phyloP scores from a whole-genome alignment of 2,797 vertebrate species.

The Loriculus beryllinus region DNA sequence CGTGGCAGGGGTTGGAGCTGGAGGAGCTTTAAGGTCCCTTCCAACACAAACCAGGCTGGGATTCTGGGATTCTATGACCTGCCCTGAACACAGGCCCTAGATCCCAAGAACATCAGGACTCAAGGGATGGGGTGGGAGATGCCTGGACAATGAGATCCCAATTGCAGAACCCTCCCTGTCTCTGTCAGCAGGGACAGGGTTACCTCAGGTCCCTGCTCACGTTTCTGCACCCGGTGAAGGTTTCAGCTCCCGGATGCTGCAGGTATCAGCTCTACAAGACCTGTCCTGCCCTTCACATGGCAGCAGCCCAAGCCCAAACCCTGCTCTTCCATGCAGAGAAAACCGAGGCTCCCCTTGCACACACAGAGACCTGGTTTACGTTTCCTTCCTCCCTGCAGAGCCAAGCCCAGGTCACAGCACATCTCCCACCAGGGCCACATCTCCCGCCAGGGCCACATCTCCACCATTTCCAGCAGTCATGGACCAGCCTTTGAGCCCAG shows the following conservation, averaged over 20 bases:
- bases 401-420: not conserved
- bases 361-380: not conserved
- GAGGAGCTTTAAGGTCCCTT: not conserved
- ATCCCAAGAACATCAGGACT: not conserved
- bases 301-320: not conserved
- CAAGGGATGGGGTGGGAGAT: not conserved
- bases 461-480: not conserved
- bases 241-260: rapidly evolving
- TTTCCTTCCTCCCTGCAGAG: not conserved
- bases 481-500: not conserved
- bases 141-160: not conserved
- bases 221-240: not conserved
- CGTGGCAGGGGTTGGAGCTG: not conserved
- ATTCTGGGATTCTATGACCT: not conserved
- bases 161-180: not conserved
- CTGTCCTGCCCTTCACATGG: not conserved
- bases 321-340: not conserved
- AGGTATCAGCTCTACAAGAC: not conserved
- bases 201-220: not conserved
- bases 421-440: not conserved
- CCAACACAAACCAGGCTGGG: not conserved
- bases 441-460: not conserved
- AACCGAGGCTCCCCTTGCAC: not conserved
- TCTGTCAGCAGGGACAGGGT: not conserved
- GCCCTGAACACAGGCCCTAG: rapidly evolving